Conservation (phyloP, 2,113 vertebrate species). For the Chroicocephalus ridibundus region DNA sequence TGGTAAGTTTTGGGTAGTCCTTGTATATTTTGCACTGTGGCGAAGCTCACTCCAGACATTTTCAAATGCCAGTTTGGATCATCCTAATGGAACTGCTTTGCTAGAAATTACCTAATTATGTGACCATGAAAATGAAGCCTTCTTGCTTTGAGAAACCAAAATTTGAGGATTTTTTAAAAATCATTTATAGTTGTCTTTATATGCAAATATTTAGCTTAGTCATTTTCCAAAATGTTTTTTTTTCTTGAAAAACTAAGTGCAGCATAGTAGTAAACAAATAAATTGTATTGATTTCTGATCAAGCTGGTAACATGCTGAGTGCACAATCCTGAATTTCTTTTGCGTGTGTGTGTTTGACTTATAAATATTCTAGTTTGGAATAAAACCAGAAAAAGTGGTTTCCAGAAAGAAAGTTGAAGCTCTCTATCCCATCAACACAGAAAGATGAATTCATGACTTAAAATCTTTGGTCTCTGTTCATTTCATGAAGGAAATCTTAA, state of each 20-base stretch:
- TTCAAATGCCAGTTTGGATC: not conserved
- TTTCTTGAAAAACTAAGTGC: not conserved
- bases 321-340: not conserved
- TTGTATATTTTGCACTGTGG: not conserved
- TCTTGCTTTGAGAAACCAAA: not conserved
- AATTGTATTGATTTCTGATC: not conserved
- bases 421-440: not conserved
- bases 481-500: not conserved
- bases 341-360: not conserved
- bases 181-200: not conserved
- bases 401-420: not conserved
- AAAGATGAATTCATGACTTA: not conserved
- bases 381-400: not conserved
- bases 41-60: not conserved
- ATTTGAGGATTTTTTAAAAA: not conserved
- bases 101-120: not conserved
- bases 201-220: not conserved
- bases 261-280: not conserved
- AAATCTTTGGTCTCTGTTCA: not conserved
- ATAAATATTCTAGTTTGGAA: not conserved
- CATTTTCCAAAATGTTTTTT: not conserved
- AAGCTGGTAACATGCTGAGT: not conserved
- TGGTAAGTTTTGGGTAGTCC: not conserved
- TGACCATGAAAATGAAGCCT: not conserved
- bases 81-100: not conserved